Evolutionary conservation across 2,113 vertebrate species (phyloP), one percentile per base, ranked within the genome.

Genomic region (Ardeotis arabs): DNA sequence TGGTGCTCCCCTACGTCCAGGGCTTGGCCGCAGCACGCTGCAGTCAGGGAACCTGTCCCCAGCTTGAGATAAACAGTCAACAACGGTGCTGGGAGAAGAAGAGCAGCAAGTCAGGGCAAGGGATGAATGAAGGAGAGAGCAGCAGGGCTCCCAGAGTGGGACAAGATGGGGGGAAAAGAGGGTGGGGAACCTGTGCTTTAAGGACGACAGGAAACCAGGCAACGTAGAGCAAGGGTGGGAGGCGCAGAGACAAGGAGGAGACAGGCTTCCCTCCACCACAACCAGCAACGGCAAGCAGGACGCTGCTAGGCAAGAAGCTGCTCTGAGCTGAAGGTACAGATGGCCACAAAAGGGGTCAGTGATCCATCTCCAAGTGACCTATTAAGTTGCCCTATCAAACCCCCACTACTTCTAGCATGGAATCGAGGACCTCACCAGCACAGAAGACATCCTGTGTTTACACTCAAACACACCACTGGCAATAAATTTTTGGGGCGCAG

Each of bases 151-250:
- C 24, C 14, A 13, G 28, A 70, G 28, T 3, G 6, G 14, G 77
- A 84, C 24, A 77, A 23, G 7, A 64, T 9, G 3, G 49, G 25
- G 5, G 5, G 6, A 7, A 24, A 73, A 62, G 31, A 31, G 4
- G 56, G n/a, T 31, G 72, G 58, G 70, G 27, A 88, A 52, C 16
- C 13, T 0, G 0, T 29, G 18, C 17, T 53, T 84, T 44, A 22
- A 53, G 63, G 35, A 50, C 41, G 17, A 49, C 2, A n/a, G n/a
- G 31, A 72, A 82, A 75, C 14, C 39, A 73, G 28, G 45, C 27
- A 41, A 45, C 0, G 4, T 2, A 28, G 8, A 88, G 13, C 4
- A 1, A 25, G n/a, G 28, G 66, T 67, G 37, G 82, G 44, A 75
- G 23, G 17, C 21, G 25, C 60, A 62, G 47, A 53, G 44, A 28